These are phyloP conservation scores for Pseudorhiza aurosa DNA, from an alignment of 30 jellyfish, hydroid and myxozoan genomes.

Conservation along the genomic window DNA sequence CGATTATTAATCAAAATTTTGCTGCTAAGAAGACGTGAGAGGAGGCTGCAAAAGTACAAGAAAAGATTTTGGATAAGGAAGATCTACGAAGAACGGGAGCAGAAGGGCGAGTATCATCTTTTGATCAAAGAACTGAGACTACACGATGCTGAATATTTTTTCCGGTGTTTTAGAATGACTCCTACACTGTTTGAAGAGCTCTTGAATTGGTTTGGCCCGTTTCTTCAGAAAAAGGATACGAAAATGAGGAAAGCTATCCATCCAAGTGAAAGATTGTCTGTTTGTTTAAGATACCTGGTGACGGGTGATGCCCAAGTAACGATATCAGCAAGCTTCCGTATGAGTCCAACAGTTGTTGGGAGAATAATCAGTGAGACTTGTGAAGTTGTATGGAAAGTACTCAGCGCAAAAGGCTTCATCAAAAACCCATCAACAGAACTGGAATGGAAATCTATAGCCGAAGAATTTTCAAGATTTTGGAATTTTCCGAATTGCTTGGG, in stretches of 20 bases:
- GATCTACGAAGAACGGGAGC: constrained; percentile 29
- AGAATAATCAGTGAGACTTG: constrained; percentile 34
- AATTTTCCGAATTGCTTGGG: constrained; percentile 55
- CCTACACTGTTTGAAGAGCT: constrained; percentile 52
- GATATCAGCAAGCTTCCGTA: constrained; percentile 48
- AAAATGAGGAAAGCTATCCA: constrained; percentile 42
- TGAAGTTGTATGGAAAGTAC: not conserved
- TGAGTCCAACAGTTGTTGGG: constrained; percentile 65
- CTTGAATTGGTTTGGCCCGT: constrained; percentile 36
- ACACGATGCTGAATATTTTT: constrained; percentile 50
- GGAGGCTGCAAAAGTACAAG: too few relatives aligned
- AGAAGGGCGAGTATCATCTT: constrained; percentile 47
- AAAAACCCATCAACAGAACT: constrained; percentile 16
- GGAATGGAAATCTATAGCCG: constrained; percentile 27
- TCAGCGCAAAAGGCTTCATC: not conserved
- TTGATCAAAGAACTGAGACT: constrained; percentile 56
- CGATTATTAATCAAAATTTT: constrained; percentile 11
- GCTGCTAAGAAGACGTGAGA: constrained; percentile 43
- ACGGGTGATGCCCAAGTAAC: constrained; percentile 56
- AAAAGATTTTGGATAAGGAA: constrained; percentile 43
- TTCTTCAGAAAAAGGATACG: constrained; percentile 39
- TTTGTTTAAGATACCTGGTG: constrained; percentile 42
- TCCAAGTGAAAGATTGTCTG: constrained; percentile 48
- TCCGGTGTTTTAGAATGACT: constrained; percentile 56
- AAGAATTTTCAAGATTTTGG: constrained; percentile 30